Percentiles rank a stretch among this genome's conserved stretches.
phyloP scores from a whole-genome alignment of 2,888 invertebrate species.

The Thumatha senex region DNA sequence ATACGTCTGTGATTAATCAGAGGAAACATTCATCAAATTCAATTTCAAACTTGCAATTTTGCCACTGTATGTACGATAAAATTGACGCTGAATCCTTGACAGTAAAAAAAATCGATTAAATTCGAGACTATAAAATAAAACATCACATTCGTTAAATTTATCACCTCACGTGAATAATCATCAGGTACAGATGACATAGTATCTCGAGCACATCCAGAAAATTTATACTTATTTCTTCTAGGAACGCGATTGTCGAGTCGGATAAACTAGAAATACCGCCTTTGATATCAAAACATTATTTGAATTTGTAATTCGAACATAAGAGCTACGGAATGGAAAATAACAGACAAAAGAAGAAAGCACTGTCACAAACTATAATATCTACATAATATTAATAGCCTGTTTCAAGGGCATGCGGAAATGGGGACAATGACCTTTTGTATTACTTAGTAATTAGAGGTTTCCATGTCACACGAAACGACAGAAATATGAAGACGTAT shows the following conservation, averaged over 20 bases:
- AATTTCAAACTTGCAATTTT: constrained; percentile 9
- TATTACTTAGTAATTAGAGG: no score
- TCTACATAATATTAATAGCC: background rate
- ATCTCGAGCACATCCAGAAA: constrained; percentile 41
- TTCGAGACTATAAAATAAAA: no score
- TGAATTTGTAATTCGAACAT: background rate
- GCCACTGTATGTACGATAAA: background rate
- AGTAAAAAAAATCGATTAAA: constrained; percentile 14
- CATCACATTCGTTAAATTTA: no score
- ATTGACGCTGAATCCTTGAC: constrained; percentile 9
- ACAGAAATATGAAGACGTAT: constrained; percentile 18
- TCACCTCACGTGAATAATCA: constrained; percentile 42
- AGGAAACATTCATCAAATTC: constrained; percentile 9
- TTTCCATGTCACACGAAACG: background rate
- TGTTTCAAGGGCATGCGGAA: background rate
- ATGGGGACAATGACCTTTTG: no score
- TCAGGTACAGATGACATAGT: constrained; percentile 56
- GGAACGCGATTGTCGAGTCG: constrained; percentile 41
- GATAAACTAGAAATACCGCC: constrained; percentile 40
- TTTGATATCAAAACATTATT: background rate
- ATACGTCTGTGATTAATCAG: constrained; percentile 5
- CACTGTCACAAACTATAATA: no score
- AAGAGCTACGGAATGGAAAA: no score
- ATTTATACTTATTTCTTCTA: constrained; percentile 40
- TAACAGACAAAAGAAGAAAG: no score